phyloP scores from a whole-genome alignment of 2,797 vertebrate species.

The Phyllotis vaccarum region DNA sequence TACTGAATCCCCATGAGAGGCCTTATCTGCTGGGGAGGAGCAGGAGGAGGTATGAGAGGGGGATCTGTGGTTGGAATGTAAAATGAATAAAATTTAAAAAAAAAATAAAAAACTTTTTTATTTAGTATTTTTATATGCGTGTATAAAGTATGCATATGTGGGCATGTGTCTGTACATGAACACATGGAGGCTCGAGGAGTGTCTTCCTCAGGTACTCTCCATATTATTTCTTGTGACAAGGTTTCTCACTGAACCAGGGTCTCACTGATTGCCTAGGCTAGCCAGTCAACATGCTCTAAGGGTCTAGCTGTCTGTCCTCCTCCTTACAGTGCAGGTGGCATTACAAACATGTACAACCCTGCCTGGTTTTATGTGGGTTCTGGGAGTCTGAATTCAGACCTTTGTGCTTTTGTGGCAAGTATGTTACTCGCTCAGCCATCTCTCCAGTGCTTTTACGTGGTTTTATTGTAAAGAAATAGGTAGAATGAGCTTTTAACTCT shows the following conservation, averaged over 20 bases:
- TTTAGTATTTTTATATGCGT: not conserved
- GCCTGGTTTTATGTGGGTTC: not conserved
- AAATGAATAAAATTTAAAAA: no score
- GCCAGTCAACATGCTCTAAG: not conserved
- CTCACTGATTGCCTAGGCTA: no score
- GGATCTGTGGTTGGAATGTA: no score
- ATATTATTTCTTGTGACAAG: not conserved
- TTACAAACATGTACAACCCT: not conserved
- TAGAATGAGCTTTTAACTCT: not conserved
- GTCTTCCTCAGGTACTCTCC: not conserved
- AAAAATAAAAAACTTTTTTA: no score
- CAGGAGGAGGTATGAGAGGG: no score
- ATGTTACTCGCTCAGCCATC: not conserved
- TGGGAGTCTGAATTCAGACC: not conserved
- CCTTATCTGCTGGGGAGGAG: no score
- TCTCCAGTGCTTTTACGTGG: not conserved
- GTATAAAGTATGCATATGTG: not conserved
- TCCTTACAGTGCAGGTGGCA: not conserved
- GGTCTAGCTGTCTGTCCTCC: not conserved
- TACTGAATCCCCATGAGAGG: no score
- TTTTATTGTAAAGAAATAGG: slow-evolving; percentile 25
- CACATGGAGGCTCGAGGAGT: not conserved
- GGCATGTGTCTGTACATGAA: not conserved
- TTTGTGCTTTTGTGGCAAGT: not conserved
- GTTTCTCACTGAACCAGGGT: not conserved